Evolutionary conservation across 2,113 vertebrate genomes (phyloP).

Genomic region (Paratilapia polleni): DNA sequence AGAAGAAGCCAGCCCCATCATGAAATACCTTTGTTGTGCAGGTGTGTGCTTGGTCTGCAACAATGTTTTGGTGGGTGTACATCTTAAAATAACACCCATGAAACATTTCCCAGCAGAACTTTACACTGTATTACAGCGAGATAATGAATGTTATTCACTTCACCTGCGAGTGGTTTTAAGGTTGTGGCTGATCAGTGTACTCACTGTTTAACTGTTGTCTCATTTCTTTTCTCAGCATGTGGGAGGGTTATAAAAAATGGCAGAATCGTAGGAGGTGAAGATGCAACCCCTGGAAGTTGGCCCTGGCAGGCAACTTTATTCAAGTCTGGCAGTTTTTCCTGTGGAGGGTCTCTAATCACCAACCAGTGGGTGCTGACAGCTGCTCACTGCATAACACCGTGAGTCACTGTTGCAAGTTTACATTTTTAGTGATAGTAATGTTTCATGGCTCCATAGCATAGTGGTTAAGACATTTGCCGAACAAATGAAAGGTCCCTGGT

Average conservation of each 20-base stretch:
- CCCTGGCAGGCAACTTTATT: conserved; percentile 26
- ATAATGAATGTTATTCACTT: no score
- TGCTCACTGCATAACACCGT: background rate
- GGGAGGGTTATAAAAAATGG: fast-evolving
- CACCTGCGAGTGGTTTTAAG: background rate
- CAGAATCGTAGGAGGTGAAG: background rate
- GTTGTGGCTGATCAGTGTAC: background rate
- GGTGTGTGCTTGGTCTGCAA: no score
- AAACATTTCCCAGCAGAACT: no score
- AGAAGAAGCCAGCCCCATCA: background rate
- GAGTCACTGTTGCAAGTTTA: background rate
- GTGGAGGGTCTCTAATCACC: conserved; percentile 36
- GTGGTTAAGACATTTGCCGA: background rate
- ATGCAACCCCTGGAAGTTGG: background rate
- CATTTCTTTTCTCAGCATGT: background rate
- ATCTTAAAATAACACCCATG: no score
- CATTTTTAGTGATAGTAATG: no score
- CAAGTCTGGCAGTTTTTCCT: fast-evolving
- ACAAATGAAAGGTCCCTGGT: background rate
- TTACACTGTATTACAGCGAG: no score
- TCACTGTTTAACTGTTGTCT: background rate
- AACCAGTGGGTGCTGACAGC: conserved; percentile 30
- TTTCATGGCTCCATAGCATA: background rate
- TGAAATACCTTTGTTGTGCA: no score
- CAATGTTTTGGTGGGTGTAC: no score